phyloP scores from a whole-genome alignment of 2,113 vertebrate species.

The Macaca fascicularis region DNA sequence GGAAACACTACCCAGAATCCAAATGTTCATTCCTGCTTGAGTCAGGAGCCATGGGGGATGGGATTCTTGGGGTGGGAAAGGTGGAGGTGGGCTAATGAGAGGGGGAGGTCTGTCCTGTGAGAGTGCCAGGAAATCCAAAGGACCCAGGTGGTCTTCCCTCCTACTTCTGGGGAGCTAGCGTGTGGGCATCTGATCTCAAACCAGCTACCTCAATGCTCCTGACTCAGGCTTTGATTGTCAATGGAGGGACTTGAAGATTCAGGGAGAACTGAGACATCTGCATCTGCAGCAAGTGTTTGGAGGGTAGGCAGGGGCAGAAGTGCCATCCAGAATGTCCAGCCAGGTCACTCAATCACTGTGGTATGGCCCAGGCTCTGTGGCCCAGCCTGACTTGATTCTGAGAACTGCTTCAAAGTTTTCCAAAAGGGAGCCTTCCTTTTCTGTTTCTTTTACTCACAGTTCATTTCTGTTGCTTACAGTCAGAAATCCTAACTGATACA shows the following conservation, averaged over 20 bases:
- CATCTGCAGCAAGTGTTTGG: not conserved
- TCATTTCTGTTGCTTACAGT: not conserved
- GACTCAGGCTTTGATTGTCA: not conserved
- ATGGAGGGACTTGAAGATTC: not conserved
- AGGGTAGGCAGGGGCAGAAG: not conserved
- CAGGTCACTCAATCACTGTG: not conserved
- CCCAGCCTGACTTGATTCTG: not conserved
- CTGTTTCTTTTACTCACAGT: not conserved
- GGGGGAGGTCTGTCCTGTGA: not conserved
- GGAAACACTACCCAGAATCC: not conserved
- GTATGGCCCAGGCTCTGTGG: not conserved
- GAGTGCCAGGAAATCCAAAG: not conserved
- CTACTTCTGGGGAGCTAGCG: not conserved
- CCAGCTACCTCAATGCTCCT: not conserved
- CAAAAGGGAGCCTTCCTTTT: not conserved
- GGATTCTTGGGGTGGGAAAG: not conserved
- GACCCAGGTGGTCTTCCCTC: not conserved
- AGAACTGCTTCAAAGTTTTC: not conserved
- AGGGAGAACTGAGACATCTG: not conserved
- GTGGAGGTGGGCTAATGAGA: too few relatives aligned
- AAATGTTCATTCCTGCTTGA: not conserved
- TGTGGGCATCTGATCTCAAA: not conserved
- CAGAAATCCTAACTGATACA: not conserved
- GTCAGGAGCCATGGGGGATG: not conserved
- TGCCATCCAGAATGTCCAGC: not conserved